Evolutionary conservation across 2,797 vertebrate species (phyloP).

Genomic region (Dryobates pubescens): DNA sequence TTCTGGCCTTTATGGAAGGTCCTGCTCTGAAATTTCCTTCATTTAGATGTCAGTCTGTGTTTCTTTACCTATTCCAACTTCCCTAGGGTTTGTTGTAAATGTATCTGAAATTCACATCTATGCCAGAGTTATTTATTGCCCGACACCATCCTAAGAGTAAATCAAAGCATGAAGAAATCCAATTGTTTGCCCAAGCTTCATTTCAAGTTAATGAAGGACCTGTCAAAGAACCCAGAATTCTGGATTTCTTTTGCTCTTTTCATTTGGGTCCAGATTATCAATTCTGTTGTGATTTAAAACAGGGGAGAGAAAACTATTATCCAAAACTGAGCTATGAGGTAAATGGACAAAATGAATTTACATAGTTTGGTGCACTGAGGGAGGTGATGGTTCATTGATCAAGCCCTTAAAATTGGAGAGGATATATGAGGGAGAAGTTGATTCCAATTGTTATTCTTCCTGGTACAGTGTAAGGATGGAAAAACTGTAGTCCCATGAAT

Average conservation of each 20-base stretch:
- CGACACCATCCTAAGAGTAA: background rate
- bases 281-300: background rate
- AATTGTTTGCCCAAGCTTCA: background rate
- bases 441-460: background rate
- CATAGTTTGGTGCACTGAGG: background rate
- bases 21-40: background rate
- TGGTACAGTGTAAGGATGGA: background rate
- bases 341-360: background rate
- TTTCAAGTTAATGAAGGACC: background rate
- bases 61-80: background rate
- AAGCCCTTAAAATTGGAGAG: background rate
- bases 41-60: background rate
- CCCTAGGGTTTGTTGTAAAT: background rate
- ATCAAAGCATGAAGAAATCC: background rate
- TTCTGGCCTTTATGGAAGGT: background rate
- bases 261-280: background rate
- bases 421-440: background rate
- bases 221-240: background rate
- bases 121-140: background rate
- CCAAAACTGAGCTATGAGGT: background rate
- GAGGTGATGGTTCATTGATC: background rate
- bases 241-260: background rate
- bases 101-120: background rate
- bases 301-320: background rate
- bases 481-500: conserved; percentile 52